Conservation (phyloP, 2,113 vertebrate species). For the Rallus limicola region DNA sequence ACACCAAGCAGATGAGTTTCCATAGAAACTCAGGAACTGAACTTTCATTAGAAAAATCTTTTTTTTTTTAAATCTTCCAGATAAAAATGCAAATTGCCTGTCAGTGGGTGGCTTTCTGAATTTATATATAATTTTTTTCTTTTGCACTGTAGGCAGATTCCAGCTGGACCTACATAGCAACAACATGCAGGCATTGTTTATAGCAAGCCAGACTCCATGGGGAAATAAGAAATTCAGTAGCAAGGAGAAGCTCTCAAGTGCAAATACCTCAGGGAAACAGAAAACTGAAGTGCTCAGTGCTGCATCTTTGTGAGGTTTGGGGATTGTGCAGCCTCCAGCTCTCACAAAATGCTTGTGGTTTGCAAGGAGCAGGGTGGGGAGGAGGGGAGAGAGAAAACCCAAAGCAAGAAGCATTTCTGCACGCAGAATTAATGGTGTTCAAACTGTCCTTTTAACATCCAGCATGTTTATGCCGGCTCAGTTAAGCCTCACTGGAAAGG, state of each 20-base stretch:
- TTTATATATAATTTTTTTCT: constrained; percentile 50
- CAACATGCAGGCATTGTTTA: constrained; percentile 70
- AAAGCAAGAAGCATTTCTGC: background rate
- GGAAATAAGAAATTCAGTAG: constrained; percentile 66
- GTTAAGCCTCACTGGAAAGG: background rate
- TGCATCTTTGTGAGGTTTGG: background rate
- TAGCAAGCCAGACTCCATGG: constrained; percentile 60
- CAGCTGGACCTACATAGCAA: constrained; percentile 66
- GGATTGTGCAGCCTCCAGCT: constrained; percentile 1
- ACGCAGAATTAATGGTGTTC: background rate
- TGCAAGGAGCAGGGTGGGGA: background rate
- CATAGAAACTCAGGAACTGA: constrained; percentile 78
- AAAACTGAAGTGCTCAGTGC: constrained; percentile 26
- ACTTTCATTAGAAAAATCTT: constrained; percentile 71
- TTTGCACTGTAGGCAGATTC: constrained; percentile 60
- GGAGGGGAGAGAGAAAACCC: background rate
- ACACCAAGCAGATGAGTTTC: constrained; percentile 75
- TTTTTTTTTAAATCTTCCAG: constrained; percentile 48
- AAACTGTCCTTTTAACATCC: constrained; percentile 29
- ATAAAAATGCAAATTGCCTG: constrained; percentile 80
- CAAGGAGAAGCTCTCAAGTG: constrained; percentile 54
- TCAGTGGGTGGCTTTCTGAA: constrained; percentile 70
- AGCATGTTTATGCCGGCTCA: background rate
- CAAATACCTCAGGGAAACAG: constrained; percentile 56
- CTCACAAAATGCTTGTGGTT: background rate